phyloP scores from a whole-genome alignment of 2,797 vertebrate species.

The Emys orbicularis region DNA sequence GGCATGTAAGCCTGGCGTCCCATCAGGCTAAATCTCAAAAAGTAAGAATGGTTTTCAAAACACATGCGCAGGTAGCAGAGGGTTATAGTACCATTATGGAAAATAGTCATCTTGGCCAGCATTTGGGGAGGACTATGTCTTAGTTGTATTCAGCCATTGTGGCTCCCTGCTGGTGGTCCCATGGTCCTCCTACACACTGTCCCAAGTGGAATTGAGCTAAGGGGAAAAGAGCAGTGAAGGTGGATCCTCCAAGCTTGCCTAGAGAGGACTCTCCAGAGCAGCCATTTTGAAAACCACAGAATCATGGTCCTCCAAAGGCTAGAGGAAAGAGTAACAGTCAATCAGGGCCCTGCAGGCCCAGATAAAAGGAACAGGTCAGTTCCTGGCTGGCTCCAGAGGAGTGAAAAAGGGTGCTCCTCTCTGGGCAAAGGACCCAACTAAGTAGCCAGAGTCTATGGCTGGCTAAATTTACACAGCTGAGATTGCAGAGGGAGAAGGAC shows the following conservation, averaged over 20 bases:
- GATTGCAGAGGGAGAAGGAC: not conserved
- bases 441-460: not conserved
- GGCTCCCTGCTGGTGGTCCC: not conserved
- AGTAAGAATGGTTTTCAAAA: not conserved
- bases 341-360: not conserved
- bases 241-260: not conserved
- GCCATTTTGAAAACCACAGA: not conserved
- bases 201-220: not conserved
- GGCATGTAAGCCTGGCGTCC: not conserved
- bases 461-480: not conserved
- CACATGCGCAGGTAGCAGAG: not conserved
- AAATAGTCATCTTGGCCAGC: not conserved
- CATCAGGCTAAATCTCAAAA: not conserved
- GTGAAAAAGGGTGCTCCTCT: not conserved
- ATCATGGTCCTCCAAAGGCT: not conserved
- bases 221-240: not conserved
- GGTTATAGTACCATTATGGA: not conserved
- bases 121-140: not conserved
- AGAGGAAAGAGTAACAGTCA: not conserved
- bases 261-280: not conserved
- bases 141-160: not conserved
- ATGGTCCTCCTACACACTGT: rapidly evolving
- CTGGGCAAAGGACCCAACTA: not conserved
- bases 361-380: no score
- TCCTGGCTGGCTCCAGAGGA: not conserved